phyloP scores from a whole-genome alignment of 2,888 invertebrate genomes.

The Rhimphoctona megacephalus region DNA sequence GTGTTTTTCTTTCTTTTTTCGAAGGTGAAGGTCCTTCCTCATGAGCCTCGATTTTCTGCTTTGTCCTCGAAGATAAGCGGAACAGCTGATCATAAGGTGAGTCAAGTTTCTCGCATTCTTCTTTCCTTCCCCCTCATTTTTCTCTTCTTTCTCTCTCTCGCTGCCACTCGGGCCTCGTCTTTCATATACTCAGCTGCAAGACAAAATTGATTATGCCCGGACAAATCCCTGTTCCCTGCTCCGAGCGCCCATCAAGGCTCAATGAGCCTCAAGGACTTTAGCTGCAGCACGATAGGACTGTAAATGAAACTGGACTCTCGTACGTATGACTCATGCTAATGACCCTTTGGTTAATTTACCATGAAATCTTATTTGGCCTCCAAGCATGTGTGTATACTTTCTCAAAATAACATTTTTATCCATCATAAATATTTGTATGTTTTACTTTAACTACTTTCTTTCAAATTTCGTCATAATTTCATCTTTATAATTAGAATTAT shows the following conservation, averaged over 20 bases:
- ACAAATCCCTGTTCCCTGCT: background rate
- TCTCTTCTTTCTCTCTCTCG: background rate
- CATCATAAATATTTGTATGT: background rate
- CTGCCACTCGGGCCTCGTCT: background rate
- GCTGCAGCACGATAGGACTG: background rate
- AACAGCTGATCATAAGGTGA: conserved; percentile 4
- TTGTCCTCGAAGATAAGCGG: background rate
- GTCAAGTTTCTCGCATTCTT: conserved; percentile 7
- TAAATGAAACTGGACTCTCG: background rate
- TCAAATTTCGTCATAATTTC: background rate
- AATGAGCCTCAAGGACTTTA: background rate
- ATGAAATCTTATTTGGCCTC: background rate
- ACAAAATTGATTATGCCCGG: background rate
- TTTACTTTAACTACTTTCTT: background rate
- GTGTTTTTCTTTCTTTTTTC: background rate
- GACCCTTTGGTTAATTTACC: background rate
- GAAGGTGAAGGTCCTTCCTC: conserved; percentile 14
- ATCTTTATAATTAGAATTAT: background rate
- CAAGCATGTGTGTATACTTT: background rate
- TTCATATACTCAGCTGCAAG: background rate
- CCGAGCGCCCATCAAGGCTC: background rate
- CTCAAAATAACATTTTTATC: background rate
- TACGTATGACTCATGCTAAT: conserved; percentile 1
- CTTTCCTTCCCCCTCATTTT: background rate
- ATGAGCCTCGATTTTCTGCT: background rate